phyloP scores from a whole-genome alignment of 2,888 invertebrate genomes.

The Dorcus parallelipipedus region DNA sequence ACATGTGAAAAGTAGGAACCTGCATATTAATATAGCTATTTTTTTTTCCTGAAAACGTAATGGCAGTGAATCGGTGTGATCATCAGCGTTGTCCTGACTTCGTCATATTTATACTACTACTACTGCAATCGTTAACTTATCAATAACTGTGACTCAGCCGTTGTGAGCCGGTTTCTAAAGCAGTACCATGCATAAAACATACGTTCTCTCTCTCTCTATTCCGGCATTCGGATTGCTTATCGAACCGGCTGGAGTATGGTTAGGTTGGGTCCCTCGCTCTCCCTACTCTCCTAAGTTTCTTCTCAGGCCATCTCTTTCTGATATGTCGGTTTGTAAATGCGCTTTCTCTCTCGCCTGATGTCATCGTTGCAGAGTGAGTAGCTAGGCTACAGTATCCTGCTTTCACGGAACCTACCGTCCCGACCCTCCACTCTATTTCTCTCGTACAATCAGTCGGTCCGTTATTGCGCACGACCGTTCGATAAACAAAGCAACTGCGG shows the following conservation, averaged over 20 bases:
- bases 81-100: no score
- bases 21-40: no score
- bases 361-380: conserved; percentile 48
- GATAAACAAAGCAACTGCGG: conserved; percentile 44
- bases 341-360: conserved; percentile 43
- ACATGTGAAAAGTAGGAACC: no score
- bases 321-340: conserved; percentile 16
- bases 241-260: conserved; percentile 46
- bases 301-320: conserved; percentile 34
- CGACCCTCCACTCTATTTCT: conserved; percentile 53
- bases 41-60: no score
- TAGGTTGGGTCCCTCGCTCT: conserved; percentile 44
- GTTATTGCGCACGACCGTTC: conserved; percentile 28
- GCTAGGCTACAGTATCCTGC: conserved; percentile 49
- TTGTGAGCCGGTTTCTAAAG: conserved; percentile 46
- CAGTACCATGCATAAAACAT: conserved; percentile 49
- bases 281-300: conserved; percentile 47
- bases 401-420: conserved; percentile 51
- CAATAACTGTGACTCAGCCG: conserved; percentile 53
- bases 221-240: conserved; percentile 49
- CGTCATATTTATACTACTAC: no score
- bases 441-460: conserved; percentile 44
- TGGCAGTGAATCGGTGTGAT: no score
- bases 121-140: conserved; percentile 46
- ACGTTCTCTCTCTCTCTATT: conserved; percentile 48